Evolutionary conservation across 1,140 invertebrate genomes (phyloP), one percentile per base, ranked within the genome.

Genomic region (Leptestheria dahalacensis): DNA sequence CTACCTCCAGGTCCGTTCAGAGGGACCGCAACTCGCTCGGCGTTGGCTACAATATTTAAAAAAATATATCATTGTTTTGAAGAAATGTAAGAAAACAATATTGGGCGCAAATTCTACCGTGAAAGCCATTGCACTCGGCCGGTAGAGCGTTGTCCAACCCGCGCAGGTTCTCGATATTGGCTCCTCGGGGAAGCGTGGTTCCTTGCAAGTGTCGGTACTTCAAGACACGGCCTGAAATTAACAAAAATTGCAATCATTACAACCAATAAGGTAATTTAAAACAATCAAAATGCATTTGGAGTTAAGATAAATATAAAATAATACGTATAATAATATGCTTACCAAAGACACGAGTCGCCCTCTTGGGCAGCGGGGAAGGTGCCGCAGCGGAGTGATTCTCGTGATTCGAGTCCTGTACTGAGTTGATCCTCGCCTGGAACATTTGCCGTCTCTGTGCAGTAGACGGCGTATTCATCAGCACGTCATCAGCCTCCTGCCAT

Each of bases 161-260:
- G 51, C 88, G 79, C 53, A 96, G 79, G 70, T 96, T 96, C 68
- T 94, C 91, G 64, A 96, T 88, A 66, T 94, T 88, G 0, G 82
- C 83, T 18, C 85, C 90, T 73, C 92, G 91, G 71, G 93, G 90
- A 6, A 83, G 82, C 1, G 88, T 80, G 4, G 86, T 90, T 28
- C 90, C 91, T 70, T 93, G 93, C 61, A 96, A 72, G 68, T 95
- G 91, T 11, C 91, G 80, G 69, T 91, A 96, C 71, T 97, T 96
- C 0, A 90, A 91, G 50, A 91, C 86, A 66, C 87, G 84, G 48
- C 88, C 84, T 86, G 48, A 48, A 62, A 41, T 46, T 61, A 54
- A 66, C 52, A 62, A n/a, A 58, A 63, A n/a, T 46, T 60, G 51
- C 23, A n/a, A 28, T 59, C 29, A 58, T 49, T 46, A 15, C 15